These are phyloP conservation scores for Sarcophaga subvicina DNA, from an alignment of 2,888 invertebrate genomes.

Conservation along the genomic window DNA sequence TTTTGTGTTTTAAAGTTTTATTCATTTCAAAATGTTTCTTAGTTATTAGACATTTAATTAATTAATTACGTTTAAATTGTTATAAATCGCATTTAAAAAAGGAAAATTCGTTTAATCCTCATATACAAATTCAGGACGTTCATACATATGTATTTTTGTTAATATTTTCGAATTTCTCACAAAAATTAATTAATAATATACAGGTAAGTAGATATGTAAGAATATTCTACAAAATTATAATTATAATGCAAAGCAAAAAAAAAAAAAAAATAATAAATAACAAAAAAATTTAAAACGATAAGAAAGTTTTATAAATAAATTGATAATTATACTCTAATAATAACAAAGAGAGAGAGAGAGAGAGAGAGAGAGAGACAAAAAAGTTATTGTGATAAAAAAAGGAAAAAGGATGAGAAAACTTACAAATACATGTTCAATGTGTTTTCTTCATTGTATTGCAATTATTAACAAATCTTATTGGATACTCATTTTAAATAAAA, in stretches of 20 bases:
- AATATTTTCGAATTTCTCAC: background rate
- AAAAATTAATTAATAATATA: background rate
- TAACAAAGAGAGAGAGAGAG: background rate
- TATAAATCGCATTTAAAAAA: constrained; percentile 46
- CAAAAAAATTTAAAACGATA: background rate
- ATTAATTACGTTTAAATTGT: constrained; percentile 42
- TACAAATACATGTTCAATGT: no score
- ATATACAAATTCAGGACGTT: background rate
- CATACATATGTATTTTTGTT: background rate
- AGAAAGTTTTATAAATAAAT: background rate
- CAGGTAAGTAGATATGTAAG: background rate
- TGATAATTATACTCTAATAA: background rate
- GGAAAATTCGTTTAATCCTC: background rate
- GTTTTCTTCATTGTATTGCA: no score
- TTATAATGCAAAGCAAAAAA: background rate
- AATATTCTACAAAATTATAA: background rate
- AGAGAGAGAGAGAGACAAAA: background rate
- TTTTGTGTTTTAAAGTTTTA: constrained; percentile 14
- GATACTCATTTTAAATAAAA: background rate
- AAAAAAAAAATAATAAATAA: background rate
- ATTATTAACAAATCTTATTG: no score
- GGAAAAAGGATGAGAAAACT: background rate
- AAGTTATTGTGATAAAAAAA: background rate
- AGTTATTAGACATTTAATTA: constrained; percentile 27
- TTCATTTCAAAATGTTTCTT: constrained; percentile 38